Evolutionary conservation across 1,140 invertebrate species (phyloP), one percentile per base, ranked within the genome.

Genomic region (Ceratitis capitata): DNA sequence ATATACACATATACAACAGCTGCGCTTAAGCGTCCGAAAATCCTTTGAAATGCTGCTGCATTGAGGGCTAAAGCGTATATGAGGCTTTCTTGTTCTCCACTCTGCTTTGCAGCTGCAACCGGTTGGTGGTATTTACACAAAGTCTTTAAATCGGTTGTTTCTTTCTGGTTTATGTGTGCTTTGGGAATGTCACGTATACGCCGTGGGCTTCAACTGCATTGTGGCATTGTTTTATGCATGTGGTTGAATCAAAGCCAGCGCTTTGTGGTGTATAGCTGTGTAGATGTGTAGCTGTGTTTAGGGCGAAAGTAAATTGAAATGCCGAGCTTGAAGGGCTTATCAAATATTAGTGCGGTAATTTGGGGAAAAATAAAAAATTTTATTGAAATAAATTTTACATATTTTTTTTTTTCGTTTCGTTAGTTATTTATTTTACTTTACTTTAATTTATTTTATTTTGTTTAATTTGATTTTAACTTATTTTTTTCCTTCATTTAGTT

Each of bases 171-270:
- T 26, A 19, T 78, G 69, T 78, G 39, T 78, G 69, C 69, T 78
- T 78, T 78, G 69, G 39, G 5, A 78, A 78, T 45, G 32, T 23
- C 69, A 45, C 69, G 39, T 78, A 78, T 78, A 78, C 39, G 69
- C 69, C 39, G 45, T 39, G 69, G 39, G 69, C n/a, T 45, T 35
- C 39, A 1, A 2, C 9, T 78, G 69, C 39, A 32, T 12, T 78
- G 39, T 32, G 32, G 69, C 42, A 23, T 78, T 78, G 39, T 23
- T 26, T 6, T n/a, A 78, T 23, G n/a, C 2, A 3, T 45, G 10
- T 10, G 16, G 39, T n/a, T n/a, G n/a, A n/a, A n/a, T n/a, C 35
- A 35, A 39, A 69, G 61, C 10, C 51, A 56, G 14, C n/a, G 51
- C n/a, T n/a, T n/a, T 56, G 51, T 12, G 51, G 51, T 56, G 19